A percentile compares a stretch with the other conserved stretches of the same genome.
Conservation (phyloP, 2,113 vertebrate genomes). For the Ptyas mucosa region DNA sequence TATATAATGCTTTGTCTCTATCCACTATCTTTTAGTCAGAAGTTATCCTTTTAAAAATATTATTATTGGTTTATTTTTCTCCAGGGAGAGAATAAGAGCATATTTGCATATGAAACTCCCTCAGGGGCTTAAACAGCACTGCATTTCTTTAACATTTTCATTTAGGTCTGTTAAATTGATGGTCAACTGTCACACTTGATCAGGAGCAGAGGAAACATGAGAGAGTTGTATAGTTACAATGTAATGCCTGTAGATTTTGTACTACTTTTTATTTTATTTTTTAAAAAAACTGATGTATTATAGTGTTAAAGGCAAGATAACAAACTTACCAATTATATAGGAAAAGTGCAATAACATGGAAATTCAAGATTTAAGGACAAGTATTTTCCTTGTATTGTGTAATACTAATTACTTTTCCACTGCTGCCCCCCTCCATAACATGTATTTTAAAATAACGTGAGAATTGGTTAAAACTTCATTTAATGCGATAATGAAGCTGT, state of each 20-base stretch:
- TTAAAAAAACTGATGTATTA: conserved; percentile 49
- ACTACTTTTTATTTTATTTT: conserved; percentile 46
- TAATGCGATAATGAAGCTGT: conserved; percentile 30
- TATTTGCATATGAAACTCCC: not conserved
- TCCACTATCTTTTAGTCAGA: not conserved
- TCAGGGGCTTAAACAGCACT: conserved; percentile 31
- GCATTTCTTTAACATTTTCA: conserved; percentile 35
- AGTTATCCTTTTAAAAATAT: not conserved
- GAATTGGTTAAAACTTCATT: conserved; percentile 31
- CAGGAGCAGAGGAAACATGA: not conserved
- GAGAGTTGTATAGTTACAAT: conserved; percentile 14
- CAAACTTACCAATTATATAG: conserved; percentile 37
- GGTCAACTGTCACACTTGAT: not conserved
- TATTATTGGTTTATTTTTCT: not conserved
- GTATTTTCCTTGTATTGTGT: conserved; percentile 11
- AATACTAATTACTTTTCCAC: not conserved
- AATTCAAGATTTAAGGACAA: conserved; percentile 30
- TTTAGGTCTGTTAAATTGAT: conserved; percentile 6
- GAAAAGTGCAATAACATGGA: conserved; percentile 56
- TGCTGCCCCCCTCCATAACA: not conserved
- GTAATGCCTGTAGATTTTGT: conserved; percentile 40
- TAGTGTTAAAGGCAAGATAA: conserved; percentile 49
- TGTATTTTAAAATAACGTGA: conserved; percentile 37
- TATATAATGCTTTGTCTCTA: not conserved
- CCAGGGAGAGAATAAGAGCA: conserved; percentile 1